These are phyloP conservation scores for Mola mola DNA, from an alignment of 2,113 vertebrate species.

Conservation along the genomic window DNA sequence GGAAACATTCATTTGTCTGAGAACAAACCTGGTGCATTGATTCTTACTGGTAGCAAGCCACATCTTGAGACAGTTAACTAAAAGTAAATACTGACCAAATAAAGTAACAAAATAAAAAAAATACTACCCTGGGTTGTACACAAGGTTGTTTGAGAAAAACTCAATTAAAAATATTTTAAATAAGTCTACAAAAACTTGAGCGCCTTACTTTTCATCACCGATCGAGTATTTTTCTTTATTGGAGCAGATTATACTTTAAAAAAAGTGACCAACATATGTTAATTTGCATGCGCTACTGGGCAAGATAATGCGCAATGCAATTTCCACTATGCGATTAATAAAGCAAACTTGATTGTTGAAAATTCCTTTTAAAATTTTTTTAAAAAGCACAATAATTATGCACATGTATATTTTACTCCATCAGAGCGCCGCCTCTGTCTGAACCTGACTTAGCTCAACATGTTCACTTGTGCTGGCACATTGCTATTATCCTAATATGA, in stretches of 20 bases:
- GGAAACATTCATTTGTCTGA: conserved; percentile 23
- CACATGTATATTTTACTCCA: conserved; percentile 13
- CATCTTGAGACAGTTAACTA: conserved; percentile 15
- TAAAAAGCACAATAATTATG: conserved; percentile 15
- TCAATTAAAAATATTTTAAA: too few relatives aligned
- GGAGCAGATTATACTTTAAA: too few relatives aligned
- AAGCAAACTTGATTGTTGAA: conserved; percentile 35
- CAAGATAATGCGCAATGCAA: conserved; percentile 22
- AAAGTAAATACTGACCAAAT: too few relatives aligned
- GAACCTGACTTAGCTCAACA: conserved; percentile 9
- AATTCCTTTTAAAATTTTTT: not conserved
- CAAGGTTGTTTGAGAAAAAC: not conserved
- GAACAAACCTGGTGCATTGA: not conserved
- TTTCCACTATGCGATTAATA: conserved; percentile 46
- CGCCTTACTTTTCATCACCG: too few relatives aligned
- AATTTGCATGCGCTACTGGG: conserved; percentile 19
- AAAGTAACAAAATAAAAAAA: too few relatives aligned
- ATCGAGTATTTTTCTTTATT: too few relatives aligned
- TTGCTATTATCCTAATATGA: conserved; percentile 54
- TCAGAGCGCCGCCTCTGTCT: not conserved
- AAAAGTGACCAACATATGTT: conserved; percentile 42
- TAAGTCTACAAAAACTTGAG: too few relatives aligned
- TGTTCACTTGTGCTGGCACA: conserved; percentile 51
- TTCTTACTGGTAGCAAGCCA: not conserved
- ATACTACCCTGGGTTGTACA: not conserved